Conservation (phyloP, 2,113 vertebrate genomes). For the Daphoenositta chrysoptera region DNA sequence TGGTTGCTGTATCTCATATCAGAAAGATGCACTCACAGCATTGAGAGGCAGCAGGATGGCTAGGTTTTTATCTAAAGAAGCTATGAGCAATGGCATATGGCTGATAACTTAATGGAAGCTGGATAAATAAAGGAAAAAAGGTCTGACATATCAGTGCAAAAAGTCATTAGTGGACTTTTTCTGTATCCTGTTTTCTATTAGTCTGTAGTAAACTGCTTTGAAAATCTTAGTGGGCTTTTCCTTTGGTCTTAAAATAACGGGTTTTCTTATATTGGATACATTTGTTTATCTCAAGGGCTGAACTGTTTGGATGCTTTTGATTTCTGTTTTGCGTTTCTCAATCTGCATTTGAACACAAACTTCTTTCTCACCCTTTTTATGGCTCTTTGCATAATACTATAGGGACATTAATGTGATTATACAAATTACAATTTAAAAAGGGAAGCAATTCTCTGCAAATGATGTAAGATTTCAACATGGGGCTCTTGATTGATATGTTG, state of each 20-base stretch:
- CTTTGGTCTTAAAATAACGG: slow-evolving; percentile 46
- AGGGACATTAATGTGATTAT: slow-evolving; percentile 6
- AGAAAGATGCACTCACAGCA: slow-evolving; percentile 1
- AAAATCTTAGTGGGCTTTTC: slow-evolving; percentile 48
- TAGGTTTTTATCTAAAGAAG: slow-evolving; percentile 52
- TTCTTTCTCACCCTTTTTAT: neutral
- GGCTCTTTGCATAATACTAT: neutral
- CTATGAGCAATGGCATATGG: slow-evolving; percentile 51
- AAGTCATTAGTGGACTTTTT: slow-evolving; percentile 55
- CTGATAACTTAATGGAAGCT: slow-evolving; percentile 62
- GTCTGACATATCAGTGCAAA: slow-evolving; percentile 23
- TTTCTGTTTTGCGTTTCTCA: slow-evolving; percentile 37
- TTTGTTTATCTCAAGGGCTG: slow-evolving; percentile 59
- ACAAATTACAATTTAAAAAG: neutral
- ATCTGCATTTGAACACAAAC: neutral
- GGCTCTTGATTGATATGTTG: neutral
- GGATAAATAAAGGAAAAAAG: slow-evolving; percentile 62
- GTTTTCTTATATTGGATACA: slow-evolving; percentile 33
- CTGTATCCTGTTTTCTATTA: slow-evolving; percentile 66
- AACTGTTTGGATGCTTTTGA: slow-evolving; percentile 46
- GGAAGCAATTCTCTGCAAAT: neutral
- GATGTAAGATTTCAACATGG: neutral
- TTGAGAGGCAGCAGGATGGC: slow-evolving; percentile 15
- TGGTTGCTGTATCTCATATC: neutral
- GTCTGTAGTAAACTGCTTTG: slow-evolving; percentile 43